phyloP scores from a whole-genome alignment of 2,113 vertebrate genomes.

The Myotis brandtii region DNA sequence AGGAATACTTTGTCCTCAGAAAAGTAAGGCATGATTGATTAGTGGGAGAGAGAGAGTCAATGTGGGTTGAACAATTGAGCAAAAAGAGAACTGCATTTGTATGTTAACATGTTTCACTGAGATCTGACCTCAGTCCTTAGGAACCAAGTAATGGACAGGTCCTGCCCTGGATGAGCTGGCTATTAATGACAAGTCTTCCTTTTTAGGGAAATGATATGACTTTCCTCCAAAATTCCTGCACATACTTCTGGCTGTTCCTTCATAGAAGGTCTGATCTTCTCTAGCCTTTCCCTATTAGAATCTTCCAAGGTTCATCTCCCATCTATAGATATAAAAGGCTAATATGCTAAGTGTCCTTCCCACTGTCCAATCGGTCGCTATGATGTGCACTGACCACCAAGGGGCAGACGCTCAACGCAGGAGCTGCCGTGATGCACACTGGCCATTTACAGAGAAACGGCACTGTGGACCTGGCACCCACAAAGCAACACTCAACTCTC shows the following conservation, averaged over 20 bases:
- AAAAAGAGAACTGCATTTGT: not conserved
- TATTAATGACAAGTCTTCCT: not conserved
- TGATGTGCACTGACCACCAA: too few species aligned
- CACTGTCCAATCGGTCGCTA: too few species aligned
- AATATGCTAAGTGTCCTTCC: too few species aligned
- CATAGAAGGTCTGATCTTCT: not conserved
- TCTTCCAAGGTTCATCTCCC: not conserved
- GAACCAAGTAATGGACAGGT: not conserved
- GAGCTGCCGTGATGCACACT: too few species aligned
- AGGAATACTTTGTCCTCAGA: not conserved
- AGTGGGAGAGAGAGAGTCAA: not conserved
- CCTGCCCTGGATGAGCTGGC: not conserved
- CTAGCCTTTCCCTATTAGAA: not conserved
- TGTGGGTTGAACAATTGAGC: not conserved
- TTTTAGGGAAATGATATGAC: not conserved
- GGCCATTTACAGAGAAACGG: too few species aligned
- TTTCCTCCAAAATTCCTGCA: not conserved
- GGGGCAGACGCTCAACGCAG: too few species aligned
- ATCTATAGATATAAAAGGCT: too few species aligned
- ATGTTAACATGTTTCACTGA: not conserved
- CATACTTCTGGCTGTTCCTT: not conserved
- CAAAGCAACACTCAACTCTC: too few species aligned
- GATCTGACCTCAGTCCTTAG: not conserved
- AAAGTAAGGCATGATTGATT: not conserved
- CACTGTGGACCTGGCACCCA: too few species aligned